These are phyloP conservation scores for Endomychus coccineus DNA, from an alignment of 2,888 invertebrate genomes.

Conservation along the genomic window DNA sequence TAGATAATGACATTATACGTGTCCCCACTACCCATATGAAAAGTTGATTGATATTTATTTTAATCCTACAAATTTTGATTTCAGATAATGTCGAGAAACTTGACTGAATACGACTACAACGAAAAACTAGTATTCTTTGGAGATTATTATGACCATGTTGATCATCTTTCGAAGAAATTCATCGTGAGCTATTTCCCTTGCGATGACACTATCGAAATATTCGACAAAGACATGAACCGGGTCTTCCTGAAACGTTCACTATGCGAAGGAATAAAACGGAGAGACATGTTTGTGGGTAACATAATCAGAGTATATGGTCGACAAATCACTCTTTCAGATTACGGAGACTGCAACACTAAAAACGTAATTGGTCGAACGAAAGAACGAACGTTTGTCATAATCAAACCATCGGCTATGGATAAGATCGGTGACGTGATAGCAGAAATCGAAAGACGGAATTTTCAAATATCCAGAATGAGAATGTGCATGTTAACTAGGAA, in stretches of 20 bases:
- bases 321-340: conserved; percentile 63
- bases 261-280: conserved; percentile 56
- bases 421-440: conserved; percentile 69
- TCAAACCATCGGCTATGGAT: conserved; percentile 66
- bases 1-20: no score
- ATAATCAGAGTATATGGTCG: conserved; percentile 64
- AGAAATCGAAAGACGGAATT: conserved; percentile 54
- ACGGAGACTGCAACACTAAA: conserved; percentile 62
- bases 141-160: conserved; percentile 83
- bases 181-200: conserved; percentile 67
- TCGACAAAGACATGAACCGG: conserved; percentile 35
- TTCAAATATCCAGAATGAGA: conserved; percentile 59
- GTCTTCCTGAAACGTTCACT: conserved; percentile 55
- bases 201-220: conserved; percentile 74
- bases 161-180: conserved; percentile 66
- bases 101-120: conserved; percentile 42
- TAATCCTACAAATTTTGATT: no score
- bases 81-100: conserved; percentile 13
- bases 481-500: conserved; percentile 62
- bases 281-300: conserved; percentile 68
- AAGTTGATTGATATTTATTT: no score
- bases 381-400: conserved; percentile 66
- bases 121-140: conserved; percentile 59
- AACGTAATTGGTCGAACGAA: conserved; percentile 55
- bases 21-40: no score